These are phyloP conservation scores for Lithobates sylvaticus DNA, from an alignment of 2,797 vertebrate genomes.

Conservation along the genomic window DNA sequence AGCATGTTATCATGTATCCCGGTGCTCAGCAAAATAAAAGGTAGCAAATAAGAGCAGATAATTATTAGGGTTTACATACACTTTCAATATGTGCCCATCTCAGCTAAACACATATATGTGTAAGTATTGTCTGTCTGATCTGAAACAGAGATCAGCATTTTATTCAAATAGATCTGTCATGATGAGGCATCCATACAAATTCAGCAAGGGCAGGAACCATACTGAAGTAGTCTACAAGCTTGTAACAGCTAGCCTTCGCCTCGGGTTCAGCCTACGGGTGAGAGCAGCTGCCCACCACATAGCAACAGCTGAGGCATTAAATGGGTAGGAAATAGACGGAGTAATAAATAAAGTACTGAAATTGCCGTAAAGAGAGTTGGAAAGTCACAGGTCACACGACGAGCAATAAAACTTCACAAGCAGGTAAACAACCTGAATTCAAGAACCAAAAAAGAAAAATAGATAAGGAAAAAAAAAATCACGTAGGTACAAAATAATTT, in stretches of 20 bases:
- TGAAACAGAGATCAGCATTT: too few relatives aligned
- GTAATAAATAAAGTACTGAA: neutral
- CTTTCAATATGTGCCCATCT: too few relatives aligned
- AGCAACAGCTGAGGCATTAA: constrained; percentile 18
- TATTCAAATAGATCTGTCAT: too few relatives aligned
- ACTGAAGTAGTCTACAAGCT: constrained; percentile 13
- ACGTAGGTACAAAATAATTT: neutral
- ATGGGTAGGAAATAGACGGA: neutral
- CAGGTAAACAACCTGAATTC: neutral
- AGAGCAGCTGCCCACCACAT: constrained; percentile 5
- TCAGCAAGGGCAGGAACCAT: too few relatives aligned
- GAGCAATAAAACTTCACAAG: neutral
- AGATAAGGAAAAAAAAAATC: neutral
- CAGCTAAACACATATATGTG: too few relatives aligned
- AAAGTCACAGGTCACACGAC: neutral
- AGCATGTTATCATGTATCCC: too few relatives aligned
- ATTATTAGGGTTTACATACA: too few relatives aligned
- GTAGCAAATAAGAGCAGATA: too few relatives aligned
- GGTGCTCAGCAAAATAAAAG: too few relatives aligned
- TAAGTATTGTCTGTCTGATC: too few relatives aligned
- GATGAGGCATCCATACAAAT: too few relatives aligned
- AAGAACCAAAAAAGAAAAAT: neutral
- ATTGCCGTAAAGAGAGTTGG: neutral
- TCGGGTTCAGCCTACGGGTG: constrained; percentile 25
- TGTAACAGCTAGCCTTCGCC: constrained; percentile 26